These are phyloP conservation scores for Strigamia crassipes DNA, from an alignment of 2,888 invertebrate genomes.

Conservation along the genomic window DNA sequence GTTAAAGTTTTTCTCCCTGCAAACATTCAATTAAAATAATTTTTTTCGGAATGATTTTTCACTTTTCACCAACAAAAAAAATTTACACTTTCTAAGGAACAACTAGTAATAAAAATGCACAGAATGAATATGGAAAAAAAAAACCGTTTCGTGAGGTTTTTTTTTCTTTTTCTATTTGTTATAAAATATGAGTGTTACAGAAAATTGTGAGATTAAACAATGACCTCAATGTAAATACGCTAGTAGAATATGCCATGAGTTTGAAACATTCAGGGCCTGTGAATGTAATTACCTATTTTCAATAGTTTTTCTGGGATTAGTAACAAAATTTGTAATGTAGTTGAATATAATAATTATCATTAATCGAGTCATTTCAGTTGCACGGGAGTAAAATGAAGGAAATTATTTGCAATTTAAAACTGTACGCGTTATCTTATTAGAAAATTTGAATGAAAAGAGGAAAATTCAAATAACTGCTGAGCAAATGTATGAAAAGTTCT, in stretches of 20 bases:
- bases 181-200: background rate
- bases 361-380: background rate
- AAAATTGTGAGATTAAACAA: background rate
- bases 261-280: background rate
- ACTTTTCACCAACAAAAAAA: background rate
- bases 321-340: background rate
- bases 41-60: background rate
- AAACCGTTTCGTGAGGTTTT: background rate
- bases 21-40: background rate
- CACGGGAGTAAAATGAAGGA: background rate
- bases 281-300: background rate
- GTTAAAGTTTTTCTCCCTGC: background rate
- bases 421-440: background rate
- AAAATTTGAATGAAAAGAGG: conserved; percentile 14
- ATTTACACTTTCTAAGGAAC: background rate
- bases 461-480: background rate
- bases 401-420: background rate
- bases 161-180: too few relatives aligned
- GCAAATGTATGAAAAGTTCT: background rate
- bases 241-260: background rate
- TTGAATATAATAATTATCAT: background rate
- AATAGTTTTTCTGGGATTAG: background rate
- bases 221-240: background rate
- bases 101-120: background rate
- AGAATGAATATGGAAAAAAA: background rate